These are phyloP conservation scores for Acleris emargana DNA, from an alignment of 2,888 invertebrate species.

Conservation along the genomic window DNA sequence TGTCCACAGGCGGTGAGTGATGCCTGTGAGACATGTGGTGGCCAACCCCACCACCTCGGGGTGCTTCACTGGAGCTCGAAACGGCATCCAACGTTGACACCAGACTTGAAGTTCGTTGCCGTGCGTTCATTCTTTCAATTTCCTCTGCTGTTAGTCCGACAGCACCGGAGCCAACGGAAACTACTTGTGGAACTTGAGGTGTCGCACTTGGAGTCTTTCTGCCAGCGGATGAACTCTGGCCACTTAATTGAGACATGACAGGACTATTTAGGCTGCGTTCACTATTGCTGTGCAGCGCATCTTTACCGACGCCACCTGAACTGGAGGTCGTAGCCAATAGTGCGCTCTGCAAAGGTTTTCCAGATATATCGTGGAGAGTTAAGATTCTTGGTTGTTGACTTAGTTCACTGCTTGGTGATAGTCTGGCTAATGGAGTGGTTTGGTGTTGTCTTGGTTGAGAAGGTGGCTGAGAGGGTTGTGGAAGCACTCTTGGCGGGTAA, in stretches of 20 bases:
- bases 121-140: conserved; percentile 94
- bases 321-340: conserved; percentile 94
- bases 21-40: conserved; percentile 89
- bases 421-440: conserved; percentile 94
- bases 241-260: conserved; percentile 95
- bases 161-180: conserved; percentile 86
- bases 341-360: conserved; percentile 95
- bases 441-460: conserved; percentile 90
- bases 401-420: conserved; percentile 96
- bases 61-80: conserved; percentile 94
- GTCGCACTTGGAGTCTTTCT: conserved; percentile 88
- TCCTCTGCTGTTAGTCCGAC: conserved; percentile 97
- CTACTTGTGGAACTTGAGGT: conserved; percentile 87
- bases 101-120: conserved; percentile 94
- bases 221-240: conserved; percentile 92
- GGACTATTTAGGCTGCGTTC: conserved; percentile 96
- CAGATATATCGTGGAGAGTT: conserved; percentile 96
- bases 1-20: conserved; percentile 89
- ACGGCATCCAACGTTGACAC: conserved; percentile 96
- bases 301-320: conserved; percentile 94
- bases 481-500: conserved; percentile 89
- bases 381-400: conserved; percentile 96
- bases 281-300: conserved; percentile 95
- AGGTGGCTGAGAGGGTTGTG: conserved; percentile 87
- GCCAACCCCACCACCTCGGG: conserved; percentile 86